phyloP scores from a whole-genome alignment of 2,888 invertebrate species.

The Geotrupes spiniger region DNA sequence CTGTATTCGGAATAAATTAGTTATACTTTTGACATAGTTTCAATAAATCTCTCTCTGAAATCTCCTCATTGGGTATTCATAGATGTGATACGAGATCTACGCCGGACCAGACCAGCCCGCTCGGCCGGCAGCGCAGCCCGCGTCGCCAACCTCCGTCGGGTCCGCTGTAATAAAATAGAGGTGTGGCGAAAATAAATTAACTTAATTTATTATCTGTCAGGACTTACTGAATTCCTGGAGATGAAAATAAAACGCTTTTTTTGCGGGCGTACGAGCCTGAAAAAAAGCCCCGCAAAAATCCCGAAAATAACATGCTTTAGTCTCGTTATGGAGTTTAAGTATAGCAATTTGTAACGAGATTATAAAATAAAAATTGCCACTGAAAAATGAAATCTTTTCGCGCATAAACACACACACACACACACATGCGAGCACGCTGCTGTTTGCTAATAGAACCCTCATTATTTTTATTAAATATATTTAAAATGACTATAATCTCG shows the following conservation, averaged over 20 bases:
- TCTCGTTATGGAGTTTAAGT: slow-evolving; percentile 33
- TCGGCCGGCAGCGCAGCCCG: background rate
- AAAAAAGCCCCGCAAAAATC: slow-evolving; percentile 11
- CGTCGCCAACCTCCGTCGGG: slow-evolving; percentile 12
- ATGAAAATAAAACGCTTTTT: slow-evolving; percentile 26
- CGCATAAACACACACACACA: too few species aligned
- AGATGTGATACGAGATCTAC: slow-evolving; percentile 36
- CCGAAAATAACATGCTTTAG: slow-evolving; percentile 34
- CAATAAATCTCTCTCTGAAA: slow-evolving; percentile 32
- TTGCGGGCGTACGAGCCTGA: slow-evolving; percentile 8
- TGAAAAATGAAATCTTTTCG: slow-evolving; percentile 28
- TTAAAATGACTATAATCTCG: background rate
- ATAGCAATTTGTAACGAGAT: slow-evolving; percentile 35
- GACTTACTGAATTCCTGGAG: slow-evolving; percentile 32
- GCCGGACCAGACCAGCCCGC: slow-evolving; percentile 21
- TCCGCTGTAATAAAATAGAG: slow-evolving; percentile 34
- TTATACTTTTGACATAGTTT: slow-evolving; percentile 30
- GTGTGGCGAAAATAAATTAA: slow-evolving; percentile 34
- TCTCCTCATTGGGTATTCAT: slow-evolving; percentile 39
- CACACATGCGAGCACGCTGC: too few species aligned
- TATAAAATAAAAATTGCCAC: slow-evolving; percentile 35
- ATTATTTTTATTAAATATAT: slow-evolving; percentile 4
- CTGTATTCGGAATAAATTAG: slow-evolving; percentile 30
- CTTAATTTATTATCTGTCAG: slow-evolving; percentile 36
- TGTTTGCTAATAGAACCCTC: background rate